Evolutionary conservation across 2,113 vertebrate species (phyloP).

Genomic region (Dasyornis broadbenti): DNA sequence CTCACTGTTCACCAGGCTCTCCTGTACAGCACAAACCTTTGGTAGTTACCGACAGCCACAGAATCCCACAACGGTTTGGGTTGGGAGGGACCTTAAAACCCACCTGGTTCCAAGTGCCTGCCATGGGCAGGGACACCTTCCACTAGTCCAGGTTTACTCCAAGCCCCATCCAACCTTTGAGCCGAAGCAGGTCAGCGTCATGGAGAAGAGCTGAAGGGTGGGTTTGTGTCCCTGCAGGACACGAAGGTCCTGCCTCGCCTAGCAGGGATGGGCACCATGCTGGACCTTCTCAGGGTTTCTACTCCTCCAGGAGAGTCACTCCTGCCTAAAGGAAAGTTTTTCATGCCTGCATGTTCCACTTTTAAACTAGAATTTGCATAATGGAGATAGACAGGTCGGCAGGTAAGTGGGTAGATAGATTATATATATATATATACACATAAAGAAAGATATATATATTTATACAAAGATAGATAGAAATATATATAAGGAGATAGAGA

Average conservation of each 20-base stretch:
- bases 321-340: neutral
- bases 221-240: neutral
- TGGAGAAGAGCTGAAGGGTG: neutral
- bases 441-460: neutral
- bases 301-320: neutral
- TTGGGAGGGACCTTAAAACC: neutral
- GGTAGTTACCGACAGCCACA: fast-evolving
- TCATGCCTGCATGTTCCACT: neutral
- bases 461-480: neutral
- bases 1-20: fast-evolving
- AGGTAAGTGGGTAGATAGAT: neutral
- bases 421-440: neutral
- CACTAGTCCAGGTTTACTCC: fast-evolving
- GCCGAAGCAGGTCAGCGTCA: fast-evolving
- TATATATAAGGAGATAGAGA: neutral
- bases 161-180: neutral
- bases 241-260: neutral
- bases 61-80: neutral
- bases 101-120: neutral
- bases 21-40: fast-evolving
- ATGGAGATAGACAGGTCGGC: neutral
- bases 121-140: neutral
- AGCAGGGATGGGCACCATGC: fast-evolving
- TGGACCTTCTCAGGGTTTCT: neutral
- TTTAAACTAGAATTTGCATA: neutral